These are phyloP conservation scores for Toxostoma redivivum DNA, from an alignment of 2,113 vertebrate species.

Conservation along the genomic window DNA sequence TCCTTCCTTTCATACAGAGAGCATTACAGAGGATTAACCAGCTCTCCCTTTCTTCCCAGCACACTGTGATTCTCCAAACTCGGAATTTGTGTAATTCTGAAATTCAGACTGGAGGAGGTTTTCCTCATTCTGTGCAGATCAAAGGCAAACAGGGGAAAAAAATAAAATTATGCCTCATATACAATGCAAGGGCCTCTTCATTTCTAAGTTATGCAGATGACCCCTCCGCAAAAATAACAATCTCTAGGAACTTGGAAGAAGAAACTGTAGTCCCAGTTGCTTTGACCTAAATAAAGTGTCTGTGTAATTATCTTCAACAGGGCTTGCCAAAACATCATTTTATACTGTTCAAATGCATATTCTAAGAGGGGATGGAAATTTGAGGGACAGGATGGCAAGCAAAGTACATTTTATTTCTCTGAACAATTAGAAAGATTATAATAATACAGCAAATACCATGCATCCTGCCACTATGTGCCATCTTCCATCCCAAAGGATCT, in stretches of 20 bases:
- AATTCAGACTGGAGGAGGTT: conserved; percentile 7
- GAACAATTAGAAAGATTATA: conserved; percentile 44
- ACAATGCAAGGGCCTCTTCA: neutral
- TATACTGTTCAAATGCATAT: conserved; percentile 59
- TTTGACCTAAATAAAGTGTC: conserved; percentile 57
- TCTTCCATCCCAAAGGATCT: conserved; percentile 59
- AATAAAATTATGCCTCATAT: neutral
- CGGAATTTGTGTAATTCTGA: neutral
- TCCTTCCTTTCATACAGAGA: neutral
- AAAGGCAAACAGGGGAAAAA: conserved; percentile 23
- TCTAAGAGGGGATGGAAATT: conserved; percentile 23
- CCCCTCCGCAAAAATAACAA: conserved; percentile 26
- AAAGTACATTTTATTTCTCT: conserved; percentile 44
- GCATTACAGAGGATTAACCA: neutral
- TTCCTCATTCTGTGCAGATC: neutral
- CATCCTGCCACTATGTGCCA: conserved; percentile 57
- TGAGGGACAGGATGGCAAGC: conserved; percentile 19
- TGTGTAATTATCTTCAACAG: conserved; percentile 28
- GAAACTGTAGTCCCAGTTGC: conserved; percentile 21
- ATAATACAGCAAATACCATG: conserved; percentile 57
- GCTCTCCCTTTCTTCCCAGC: neutral
- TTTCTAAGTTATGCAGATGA: conserved; percentile 46
- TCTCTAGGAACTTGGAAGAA: conserved; percentile 54
- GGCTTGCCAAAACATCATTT: conserved; percentile 62
- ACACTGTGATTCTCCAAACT: neutral